These are phyloP conservation scores for Trididemnum miniatum DNA, from an alignment of 23 tunicate species.

Conservation along the genomic window DNA sequence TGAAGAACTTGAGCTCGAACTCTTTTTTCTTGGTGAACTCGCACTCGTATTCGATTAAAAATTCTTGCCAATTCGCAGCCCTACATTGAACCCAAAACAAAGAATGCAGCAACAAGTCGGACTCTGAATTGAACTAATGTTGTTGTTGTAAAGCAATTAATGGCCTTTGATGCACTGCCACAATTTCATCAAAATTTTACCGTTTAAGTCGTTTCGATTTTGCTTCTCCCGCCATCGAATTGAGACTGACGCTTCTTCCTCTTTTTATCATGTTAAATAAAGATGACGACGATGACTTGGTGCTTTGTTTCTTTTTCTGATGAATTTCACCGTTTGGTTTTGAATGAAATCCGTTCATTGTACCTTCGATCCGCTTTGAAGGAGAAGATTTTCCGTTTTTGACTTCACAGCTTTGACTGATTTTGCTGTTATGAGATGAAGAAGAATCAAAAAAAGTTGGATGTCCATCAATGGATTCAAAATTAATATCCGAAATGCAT, in stretches of 20 bases:
- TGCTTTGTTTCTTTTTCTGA: neutral
- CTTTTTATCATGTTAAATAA: neutral
- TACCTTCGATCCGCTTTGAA: neutral
- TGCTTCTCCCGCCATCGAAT: neutral
- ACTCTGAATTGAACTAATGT: too few relatives aligned
- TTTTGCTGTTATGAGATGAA: neutral
- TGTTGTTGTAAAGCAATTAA: too few relatives aligned
- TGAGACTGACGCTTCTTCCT: conserved; percentile 9
- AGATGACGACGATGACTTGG: neutral
- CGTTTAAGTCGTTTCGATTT: conserved; percentile 14
- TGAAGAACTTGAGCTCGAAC: too few relatives aligned
- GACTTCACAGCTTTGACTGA: neutral
- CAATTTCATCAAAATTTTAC: too few relatives aligned
- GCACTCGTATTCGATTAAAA: too few relatives aligned
- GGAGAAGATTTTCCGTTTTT: neutral
- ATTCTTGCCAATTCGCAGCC: too few relatives aligned
- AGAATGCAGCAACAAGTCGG: too few relatives aligned
- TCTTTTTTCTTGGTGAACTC: too few relatives aligned
- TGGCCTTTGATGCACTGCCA: too few relatives aligned
- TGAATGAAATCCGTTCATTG: neutral
- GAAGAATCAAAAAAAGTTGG: neutral
- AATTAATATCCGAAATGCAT: neutral
- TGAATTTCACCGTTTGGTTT: neutral
- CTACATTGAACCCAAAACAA: too few relatives aligned
- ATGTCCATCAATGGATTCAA: neutral